These are phyloP conservation scores for Eriocheir sinensis DNA, from an alignment of 1,140 invertebrate species.

Conservation along the genomic window DNA sequence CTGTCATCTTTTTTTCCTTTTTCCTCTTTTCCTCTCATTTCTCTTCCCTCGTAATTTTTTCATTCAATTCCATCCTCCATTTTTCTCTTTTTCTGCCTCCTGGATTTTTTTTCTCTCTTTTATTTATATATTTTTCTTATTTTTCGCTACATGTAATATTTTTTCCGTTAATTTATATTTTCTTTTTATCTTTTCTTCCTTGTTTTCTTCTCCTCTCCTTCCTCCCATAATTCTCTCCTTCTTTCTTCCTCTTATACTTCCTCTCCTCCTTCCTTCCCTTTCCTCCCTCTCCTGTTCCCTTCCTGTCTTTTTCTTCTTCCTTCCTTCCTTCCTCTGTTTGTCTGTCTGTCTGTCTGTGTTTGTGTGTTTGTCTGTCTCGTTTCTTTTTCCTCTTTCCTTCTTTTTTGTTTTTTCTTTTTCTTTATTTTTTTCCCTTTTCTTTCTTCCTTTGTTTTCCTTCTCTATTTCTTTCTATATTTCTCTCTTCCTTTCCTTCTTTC, in stretches of 20 bases:
- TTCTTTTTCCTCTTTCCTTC: no score
- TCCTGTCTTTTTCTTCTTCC: not conserved
- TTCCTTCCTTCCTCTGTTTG: not conserved
- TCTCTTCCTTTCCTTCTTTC: no score
- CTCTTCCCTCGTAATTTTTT: not conserved
- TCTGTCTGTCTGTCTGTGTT: no score
- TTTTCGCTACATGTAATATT: not conserved
- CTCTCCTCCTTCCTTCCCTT: no score
- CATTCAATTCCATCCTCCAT: no score
- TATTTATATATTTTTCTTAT: not conserved
- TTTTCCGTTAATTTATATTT: not conserved
- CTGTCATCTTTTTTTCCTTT: not conserved
- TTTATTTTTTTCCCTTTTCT: not conserved
- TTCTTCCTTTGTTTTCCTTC: not conserved
- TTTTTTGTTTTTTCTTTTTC: not conserved
- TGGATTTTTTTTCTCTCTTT: not conserved
- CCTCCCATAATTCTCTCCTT: no score
- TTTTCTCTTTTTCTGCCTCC: not conserved
- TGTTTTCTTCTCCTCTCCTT: no score
- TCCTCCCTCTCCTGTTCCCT: no score
- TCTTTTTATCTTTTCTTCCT: not conserved
- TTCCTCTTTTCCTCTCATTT: not conserved
- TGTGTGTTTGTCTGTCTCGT: no score
- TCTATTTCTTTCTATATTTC: no score
- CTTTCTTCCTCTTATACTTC: no score